Evolutionary conservation across 2,113 vertebrate genomes (phyloP), one percentile per base, ranked within the genome.

Genomic region (Larimichthys crocea): DNA sequence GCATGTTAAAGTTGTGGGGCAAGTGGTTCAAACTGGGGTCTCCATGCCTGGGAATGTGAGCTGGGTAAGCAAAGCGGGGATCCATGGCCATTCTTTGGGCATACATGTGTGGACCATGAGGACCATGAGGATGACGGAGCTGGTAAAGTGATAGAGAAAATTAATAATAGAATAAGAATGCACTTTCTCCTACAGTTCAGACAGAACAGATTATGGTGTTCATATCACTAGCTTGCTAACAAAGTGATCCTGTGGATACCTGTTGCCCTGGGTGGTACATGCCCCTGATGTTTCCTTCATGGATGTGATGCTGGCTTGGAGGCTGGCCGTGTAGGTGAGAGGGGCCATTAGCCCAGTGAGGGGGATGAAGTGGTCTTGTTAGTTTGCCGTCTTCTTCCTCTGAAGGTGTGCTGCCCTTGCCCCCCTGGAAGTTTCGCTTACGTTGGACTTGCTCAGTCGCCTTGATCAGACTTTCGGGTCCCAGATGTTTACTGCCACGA

Each of bases 1-100:
- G 98, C 93, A 97, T 93, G 72, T 92, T 93, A 80, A 96, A 97
- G 85, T 94, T 95, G 79, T 92, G 94, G 22, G 91, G 89, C 46
- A 95, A 42, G 49, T 86, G 95, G 86, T 95, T 97, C n/a, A 95
- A 87, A 53, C 89, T 92, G 4, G 95, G 96, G 22, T 97, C 96
- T 78, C 96, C 93, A 0, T 95, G 95, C 35, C 96, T 94, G 3
- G 94, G 90, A 48, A 97, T 95, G 9, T 96, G 95, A 10, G 95
- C 94, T 55, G 94, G 89, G 1, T 95, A 97, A 6, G 95, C 67
- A 5, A 94, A 95, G 0, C 94, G 89, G 20, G 96, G 93, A 40
- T 98, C 97, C 0, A 96, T 95, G 48, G 94, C 88, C 6, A 93
- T 94, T 77, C 96, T 92, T 56, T 96, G 94, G 7, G 92, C 93